A percentile compares a stretch with the other conserved stretches of the same genome.
phyloP scores from a whole-genome alignment of 2,797 vertebrate genomes.

The Phrynocephalus vlangalii region DNA sequence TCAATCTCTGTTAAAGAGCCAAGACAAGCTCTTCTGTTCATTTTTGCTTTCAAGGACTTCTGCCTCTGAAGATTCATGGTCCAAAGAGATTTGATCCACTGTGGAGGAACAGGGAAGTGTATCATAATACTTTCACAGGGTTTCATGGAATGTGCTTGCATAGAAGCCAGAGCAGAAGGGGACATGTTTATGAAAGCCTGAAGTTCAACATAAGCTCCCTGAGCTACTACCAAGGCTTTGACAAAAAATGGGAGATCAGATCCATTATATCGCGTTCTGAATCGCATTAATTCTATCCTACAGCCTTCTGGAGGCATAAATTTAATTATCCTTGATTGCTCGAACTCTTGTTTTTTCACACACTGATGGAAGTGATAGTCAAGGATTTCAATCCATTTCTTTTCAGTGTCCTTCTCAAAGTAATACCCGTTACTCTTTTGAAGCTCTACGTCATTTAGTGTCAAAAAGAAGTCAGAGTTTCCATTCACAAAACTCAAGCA shows the following conservation, averaged over 20 bases:
- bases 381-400: slow-evolving; percentile 87
- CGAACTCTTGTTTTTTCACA: slow-evolving; percentile 85
- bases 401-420: slow-evolving; percentile 82
- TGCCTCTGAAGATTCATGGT: slow-evolving; percentile 91
- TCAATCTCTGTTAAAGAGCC: slow-evolving; percentile 85
- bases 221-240: slow-evolving; percentile 90
- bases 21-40: slow-evolving; percentile 93
- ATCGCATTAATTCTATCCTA: slow-evolving; percentile 93
- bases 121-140: slow-evolving; percentile 90
- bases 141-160: slow-evolving; percentile 68
- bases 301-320: slow-evolving; percentile 90
- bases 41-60: slow-evolving; percentile 93
- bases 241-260: slow-evolving; percentile 89
- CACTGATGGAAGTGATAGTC: slow-evolving; percentile 89
- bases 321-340: slow-evolving; percentile 85
- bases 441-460: slow-evolving; percentile 89
- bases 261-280: slow-evolving; percentile 80
- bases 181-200: slow-evolving; percentile 93
- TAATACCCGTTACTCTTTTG: slow-evolving; percentile 83
- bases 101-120: slow-evolving; percentile 89
- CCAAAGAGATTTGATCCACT: slow-evolving; percentile 92
- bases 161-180: slow-evolving; percentile 65
- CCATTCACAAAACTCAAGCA: slow-evolving; percentile 92
- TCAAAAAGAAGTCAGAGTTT: slow-evolving; percentile 88
- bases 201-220: slow-evolving; percentile 93